Conservation (phyloP, 2,888 invertebrate species). For the Drosophila ustulata region DNA sequence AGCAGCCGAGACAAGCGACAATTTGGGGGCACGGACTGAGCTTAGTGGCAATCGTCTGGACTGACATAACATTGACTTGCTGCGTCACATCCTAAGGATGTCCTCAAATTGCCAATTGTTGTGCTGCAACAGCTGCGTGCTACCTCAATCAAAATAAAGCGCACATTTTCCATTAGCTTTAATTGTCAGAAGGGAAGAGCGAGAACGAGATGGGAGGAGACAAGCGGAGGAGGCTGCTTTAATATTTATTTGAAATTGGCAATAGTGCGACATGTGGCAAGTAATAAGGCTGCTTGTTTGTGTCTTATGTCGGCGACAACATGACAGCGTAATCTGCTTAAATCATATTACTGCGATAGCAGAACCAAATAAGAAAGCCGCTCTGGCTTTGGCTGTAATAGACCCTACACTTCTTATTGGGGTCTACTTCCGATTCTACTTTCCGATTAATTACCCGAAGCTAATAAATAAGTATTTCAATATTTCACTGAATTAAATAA, state of each 20-base stretch:
- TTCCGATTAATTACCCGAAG: too few relatives aligned
- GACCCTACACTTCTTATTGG: too few relatives aligned
- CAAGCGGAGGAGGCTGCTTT: neutral
- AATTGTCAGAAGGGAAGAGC: neutral
- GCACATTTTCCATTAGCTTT: neutral
- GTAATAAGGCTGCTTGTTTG: constrained; percentile 8
- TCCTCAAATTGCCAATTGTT: constrained; percentile 31
- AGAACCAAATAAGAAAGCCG: too few relatives aligned
- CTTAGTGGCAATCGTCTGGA: constrained; percentile 39
- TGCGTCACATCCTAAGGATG: constrained; percentile 41
- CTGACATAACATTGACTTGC: constrained; percentile 40
- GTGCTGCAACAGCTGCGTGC: constrained; percentile 8
- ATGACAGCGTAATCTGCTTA: constrained; percentile 48
- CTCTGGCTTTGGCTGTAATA: too few relatives aligned
- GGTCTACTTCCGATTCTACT: too few relatives aligned
- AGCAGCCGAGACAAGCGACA: constrained; percentile 52
- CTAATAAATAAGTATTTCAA: too few relatives aligned
- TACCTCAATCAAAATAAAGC: neutral
- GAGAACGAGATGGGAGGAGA: too few relatives aligned
- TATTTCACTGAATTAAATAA: too few relatives aligned
- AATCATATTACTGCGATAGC: constrained; percentile 27
- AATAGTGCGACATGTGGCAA: constrained; percentile 21
- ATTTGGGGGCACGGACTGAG: constrained; percentile 32
- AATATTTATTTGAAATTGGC: constrained; percentile 13
- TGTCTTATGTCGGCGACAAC: constrained; percentile 4